These are phyloP conservation scores for Centropyge bicolor DNA, from an alignment of 2,797 vertebrate species.

Conservation along the genomic window DNA sequence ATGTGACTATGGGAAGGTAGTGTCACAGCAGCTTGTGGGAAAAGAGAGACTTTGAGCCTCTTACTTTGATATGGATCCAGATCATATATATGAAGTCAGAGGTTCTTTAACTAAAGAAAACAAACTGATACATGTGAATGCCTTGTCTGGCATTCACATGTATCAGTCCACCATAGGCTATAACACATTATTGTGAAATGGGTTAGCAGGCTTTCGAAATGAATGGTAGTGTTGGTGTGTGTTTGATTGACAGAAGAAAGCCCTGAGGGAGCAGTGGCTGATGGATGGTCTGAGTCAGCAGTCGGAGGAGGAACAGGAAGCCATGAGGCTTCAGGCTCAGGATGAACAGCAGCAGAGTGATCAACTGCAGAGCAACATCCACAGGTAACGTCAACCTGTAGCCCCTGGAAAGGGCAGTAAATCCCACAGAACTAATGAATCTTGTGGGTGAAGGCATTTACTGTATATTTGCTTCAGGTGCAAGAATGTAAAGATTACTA, in stretches of 20 bases:
- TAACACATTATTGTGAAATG: too few species aligned
- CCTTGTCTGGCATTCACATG: too few species aligned
- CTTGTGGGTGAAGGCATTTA: background rate
- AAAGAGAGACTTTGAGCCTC: too few species aligned
- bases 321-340: slow-evolving; percentile 89
- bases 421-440: background rate
- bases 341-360: slow-evolving; percentile 88
- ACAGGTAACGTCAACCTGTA: slow-evolving; percentile 86
- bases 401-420: background rate
- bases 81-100: background rate
- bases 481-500: background rate
- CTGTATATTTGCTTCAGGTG: background rate
- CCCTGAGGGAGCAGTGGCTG: slow-evolving; percentile 95
- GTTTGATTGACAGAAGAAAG: slow-evolving; percentile 90
- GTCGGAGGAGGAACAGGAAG: slow-evolving; percentile 91
- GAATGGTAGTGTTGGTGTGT: slow-evolving; percentile 5
- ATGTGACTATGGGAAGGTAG: background rate
- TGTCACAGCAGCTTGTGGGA: background rate
- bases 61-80: too few species aligned
- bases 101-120: too few species aligned
- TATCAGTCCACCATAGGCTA: too few species aligned
- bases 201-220: too few species aligned
- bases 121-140: too few species aligned
- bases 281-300: slow-evolving; percentile 92
- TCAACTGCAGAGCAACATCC: slow-evolving; percentile 89